Percentiles rank a stretch among this genome's conserved stretches.
Conservation (phyloP, 1,140 invertebrate species). For the Saxidomus purpurata region DNA sequence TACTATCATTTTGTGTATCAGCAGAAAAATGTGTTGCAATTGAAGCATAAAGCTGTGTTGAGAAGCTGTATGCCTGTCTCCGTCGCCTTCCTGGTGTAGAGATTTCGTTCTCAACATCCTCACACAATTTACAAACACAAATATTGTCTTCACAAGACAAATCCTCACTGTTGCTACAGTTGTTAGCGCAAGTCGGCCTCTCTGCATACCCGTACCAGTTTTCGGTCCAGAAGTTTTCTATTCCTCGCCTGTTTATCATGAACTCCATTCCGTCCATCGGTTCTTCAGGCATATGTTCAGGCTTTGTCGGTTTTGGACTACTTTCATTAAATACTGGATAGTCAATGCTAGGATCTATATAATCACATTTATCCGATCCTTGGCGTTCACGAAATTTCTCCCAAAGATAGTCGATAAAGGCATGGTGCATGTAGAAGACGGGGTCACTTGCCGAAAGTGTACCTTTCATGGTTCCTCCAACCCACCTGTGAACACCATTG, state of each 20-base stretch:
- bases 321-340: conserved; percentile 4
- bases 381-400: conserved; percentile 70
- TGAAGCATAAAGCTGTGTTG: no score
- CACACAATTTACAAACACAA: no score
- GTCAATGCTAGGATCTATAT: conserved; percentile 28
- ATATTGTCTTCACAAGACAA: no score
- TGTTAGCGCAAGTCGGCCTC: no score
- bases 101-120: no score
- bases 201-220: no score
- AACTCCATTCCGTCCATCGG: conserved; percentile 12
- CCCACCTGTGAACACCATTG: conserved; percentile 72
- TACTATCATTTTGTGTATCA: no score
- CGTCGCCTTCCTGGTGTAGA: no score
- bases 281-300: not conserved
- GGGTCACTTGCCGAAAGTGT: conserved; percentile 82
- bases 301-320: not conserved
- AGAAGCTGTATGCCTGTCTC: no score
- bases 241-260: conserved; percentile 13
- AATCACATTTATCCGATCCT: not conserved
- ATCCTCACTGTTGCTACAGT: no score
- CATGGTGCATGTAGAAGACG: conserved; percentile 86
- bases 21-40: no score
- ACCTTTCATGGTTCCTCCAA: conserved; percentile 76
- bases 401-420: conserved; percentile 83
- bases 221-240: no score